phyloP scores from a whole-genome alignment of 2,113 vertebrate genomes.

The Istiophorus platypterus region DNA sequence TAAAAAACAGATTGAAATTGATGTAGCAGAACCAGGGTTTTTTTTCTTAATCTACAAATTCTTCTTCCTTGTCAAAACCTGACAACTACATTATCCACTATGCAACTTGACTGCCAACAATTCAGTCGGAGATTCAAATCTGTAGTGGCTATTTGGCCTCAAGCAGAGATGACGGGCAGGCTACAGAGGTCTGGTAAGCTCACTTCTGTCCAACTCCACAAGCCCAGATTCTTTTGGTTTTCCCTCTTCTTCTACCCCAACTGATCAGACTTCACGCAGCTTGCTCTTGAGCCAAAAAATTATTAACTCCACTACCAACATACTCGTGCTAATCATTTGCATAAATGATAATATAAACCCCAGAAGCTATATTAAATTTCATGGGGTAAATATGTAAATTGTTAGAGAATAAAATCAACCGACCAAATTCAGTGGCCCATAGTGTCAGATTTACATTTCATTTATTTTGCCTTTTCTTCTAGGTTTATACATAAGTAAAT shows the following conservation, averaged over 20 bases:
- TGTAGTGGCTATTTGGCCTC: too few relatives aligned
- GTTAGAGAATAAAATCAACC: neutral
- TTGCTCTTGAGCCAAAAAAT: neutral
- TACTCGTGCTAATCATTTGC: neutral
- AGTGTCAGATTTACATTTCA: neutral
- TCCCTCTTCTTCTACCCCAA: neutral
- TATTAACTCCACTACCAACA: neutral
- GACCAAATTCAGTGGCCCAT: neutral
- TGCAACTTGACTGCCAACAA: neutral
- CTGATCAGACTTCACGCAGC: neutral
- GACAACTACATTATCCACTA: neutral
- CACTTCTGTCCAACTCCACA: neutral
- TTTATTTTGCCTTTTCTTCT: neutral
- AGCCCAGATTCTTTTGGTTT: neutral
- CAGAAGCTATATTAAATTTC: neutral
- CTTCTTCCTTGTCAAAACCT: neutral
- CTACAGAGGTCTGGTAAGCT: too few relatives aligned
- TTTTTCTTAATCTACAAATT: neutral
- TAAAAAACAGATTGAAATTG: neutral
- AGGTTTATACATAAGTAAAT: conserved; percentile 3
- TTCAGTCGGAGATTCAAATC: neutral
- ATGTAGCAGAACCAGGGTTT: neutral
- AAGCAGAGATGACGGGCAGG: too few relatives aligned
- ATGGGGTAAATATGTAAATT: neutral
- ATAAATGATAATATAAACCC: neutral